Conservation (phyloP, 1,140 invertebrate genomes). For the Sminthurinus signatus region DNA sequence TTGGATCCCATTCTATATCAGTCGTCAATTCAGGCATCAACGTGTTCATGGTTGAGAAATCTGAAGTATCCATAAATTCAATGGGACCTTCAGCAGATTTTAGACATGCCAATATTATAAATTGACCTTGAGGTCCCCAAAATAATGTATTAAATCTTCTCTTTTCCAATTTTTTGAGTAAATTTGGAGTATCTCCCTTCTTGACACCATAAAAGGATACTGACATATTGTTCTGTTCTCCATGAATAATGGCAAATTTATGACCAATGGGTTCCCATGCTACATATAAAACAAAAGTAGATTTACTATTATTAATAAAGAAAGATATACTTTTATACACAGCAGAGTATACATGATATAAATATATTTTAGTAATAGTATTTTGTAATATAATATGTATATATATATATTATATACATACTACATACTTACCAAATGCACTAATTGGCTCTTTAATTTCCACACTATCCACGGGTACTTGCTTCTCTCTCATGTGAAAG, state of each 20-base stretch:
- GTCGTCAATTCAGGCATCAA: slow-evolving; percentile 91
- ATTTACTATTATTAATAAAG: no score
- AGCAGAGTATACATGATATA: no score
- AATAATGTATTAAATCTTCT: slow-evolving; percentile 89
- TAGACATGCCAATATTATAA: slow-evolving; percentile 83
- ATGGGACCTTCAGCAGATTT: slow-evolving; percentile 77
- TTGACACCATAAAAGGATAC: slow-evolving; percentile 92
- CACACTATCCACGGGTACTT: slow-evolving; percentile 95
- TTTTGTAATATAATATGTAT: no score
- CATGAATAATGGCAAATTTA: slow-evolving; percentile 94
- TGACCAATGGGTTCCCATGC: slow-evolving; percentile 96
- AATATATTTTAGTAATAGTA: no score
- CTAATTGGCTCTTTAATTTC: slow-evolving; percentile 90
- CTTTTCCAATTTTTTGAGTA: slow-evolving; percentile 85
- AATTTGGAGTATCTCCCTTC: slow-evolving; percentile 72
- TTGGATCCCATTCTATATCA: slow-evolving; percentile 98
- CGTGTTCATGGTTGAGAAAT: slow-evolving; percentile 88
- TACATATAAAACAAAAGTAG: no score
- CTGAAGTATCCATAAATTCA: slow-evolving; percentile 91
- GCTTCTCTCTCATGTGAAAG: slow-evolving; percentile 96
- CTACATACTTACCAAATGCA: no score
- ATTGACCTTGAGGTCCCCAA: slow-evolving; percentile 94
- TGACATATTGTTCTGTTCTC: slow-evolving; percentile 77
- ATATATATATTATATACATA: no score
- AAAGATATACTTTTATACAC: no score